Percentiles rank a stretch among this genome's conserved stretches.
Evolutionary conservation across 2,113 vertebrate genomes (phyloP).

Genomic region (Dromiciops gliroides): DNA sequence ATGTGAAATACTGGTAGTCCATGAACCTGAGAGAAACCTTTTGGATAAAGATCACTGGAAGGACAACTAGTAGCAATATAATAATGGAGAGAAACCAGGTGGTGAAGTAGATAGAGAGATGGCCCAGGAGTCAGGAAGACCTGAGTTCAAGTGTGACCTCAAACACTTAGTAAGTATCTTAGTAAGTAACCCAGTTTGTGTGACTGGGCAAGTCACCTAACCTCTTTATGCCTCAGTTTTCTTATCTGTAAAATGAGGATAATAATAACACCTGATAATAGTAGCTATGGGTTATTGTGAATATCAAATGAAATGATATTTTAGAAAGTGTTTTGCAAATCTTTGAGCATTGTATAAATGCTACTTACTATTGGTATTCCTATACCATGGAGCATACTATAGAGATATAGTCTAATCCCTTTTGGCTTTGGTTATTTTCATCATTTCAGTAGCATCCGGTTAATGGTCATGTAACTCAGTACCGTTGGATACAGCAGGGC

Average conservation of each 20-base stretch:
- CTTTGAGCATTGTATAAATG: background rate
- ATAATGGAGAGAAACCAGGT: background rate
- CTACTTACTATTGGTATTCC: background rate
- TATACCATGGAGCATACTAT: background rate
- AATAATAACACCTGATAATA: background rate
- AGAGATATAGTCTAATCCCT: background rate
- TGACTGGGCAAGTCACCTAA: background rate
- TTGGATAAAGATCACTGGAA: background rate
- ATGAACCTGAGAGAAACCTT: background rate
- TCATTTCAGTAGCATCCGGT: background rate
- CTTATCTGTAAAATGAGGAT: background rate
- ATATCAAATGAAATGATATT: background rate
- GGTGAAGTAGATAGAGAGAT: background rate
- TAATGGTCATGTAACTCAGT: background rate
- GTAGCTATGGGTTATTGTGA: too few species aligned
- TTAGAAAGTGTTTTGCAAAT: background rate
- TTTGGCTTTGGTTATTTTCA: background rate
- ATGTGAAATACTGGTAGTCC: background rate
- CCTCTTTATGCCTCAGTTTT: background rate
- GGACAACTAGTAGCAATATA: background rate
- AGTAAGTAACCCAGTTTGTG: too few species aligned
- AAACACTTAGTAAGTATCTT: too few species aligned
- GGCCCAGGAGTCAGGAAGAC: background rate
- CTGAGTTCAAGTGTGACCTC: background rate
- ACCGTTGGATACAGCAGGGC: too few species aligned